Conservation (phyloP, 2,888 invertebrate genomes). For the Drosophila engyochracea region DNA sequence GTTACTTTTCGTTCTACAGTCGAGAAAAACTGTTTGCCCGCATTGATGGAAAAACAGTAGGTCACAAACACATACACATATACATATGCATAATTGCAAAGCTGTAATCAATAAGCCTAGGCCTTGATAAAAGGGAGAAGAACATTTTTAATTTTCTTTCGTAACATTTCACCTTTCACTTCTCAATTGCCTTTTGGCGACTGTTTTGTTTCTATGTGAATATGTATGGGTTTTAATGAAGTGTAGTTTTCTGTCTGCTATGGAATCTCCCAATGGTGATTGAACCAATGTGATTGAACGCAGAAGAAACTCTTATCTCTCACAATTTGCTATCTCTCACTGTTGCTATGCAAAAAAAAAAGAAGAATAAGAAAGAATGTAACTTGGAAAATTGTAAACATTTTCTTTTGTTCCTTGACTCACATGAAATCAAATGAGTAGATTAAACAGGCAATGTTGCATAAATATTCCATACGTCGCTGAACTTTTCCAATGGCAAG, state of each 20-base stretch:
- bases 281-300: constrained; percentile 67
- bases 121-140: constrained; percentile 51
- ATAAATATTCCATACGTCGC: constrained; percentile 29
- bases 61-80: neutral
- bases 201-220: constrained; percentile 32
- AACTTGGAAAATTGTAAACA: constrained; percentile 3
- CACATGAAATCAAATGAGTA: neutral
- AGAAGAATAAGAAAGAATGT: neutral
- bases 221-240: constrained; percentile 68
- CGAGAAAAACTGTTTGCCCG: constrained; percentile 13
- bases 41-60: constrained; percentile 7
- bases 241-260: constrained; percentile 18
- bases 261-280: constrained; percentile 26
- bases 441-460: neutral
- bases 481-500: constrained; percentile 50
- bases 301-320: constrained; percentile 56
- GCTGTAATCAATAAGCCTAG: constrained; percentile 62
- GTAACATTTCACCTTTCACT: constrained; percentile 28
- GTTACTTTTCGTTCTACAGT: constrained; percentile 6
- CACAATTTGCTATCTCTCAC: constrained; percentile 1
- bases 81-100: constrained; percentile 7
- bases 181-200: constrained; percentile 13
- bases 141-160: neutral
- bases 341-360: constrained; percentile 56
- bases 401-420: constrained; percentile 10